Percentiles rank a stretch among this genome's conserved stretches.
These are phyloP conservation scores for Unio delphinus DNA, from an alignment of 2,888 invertebrate species.

Conservation along the genomic window DNA sequence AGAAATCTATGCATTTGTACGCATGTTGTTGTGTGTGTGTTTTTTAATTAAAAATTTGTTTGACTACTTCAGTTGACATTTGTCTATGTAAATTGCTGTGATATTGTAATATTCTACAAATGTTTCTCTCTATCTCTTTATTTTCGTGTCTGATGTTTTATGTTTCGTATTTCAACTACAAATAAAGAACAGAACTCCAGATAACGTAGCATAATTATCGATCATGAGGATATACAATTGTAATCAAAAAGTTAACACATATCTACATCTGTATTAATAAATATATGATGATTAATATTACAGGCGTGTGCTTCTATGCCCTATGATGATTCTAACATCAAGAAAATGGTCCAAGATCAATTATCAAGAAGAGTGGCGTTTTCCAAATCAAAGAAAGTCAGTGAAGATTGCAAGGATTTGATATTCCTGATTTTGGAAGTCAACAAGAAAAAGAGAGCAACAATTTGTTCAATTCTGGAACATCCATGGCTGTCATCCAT, in stretches of 20 bases:
- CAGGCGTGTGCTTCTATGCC: constrained; percentile 85
- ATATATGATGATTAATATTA: neutral
- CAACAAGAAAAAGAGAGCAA: constrained; percentile 77
- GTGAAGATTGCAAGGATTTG: constrained; percentile 77
- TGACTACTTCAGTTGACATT: too few relatives aligned
- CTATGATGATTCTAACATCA: constrained; percentile 84
- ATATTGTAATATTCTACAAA: neutral
- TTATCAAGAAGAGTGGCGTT: constrained; percentile 65
- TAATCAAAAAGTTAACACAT: too few relatives aligned
- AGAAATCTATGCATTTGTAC: neutral
- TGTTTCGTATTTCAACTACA: too few relatives aligned
- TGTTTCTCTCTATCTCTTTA: too few relatives aligned
- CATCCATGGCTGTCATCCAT: constrained; percentile 44
- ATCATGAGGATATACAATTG: too few relatives aligned
- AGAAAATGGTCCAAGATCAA: constrained; percentile 87
- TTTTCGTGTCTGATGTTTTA: too few relatives aligned
- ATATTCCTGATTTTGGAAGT: constrained; percentile 88
- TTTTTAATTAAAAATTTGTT: neutral
- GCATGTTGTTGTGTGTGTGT: neutral
- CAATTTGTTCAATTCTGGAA: constrained; percentile 48
- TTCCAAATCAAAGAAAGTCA: constrained; percentile 73
- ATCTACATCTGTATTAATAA: too few relatives aligned
- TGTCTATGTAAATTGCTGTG: neutral
- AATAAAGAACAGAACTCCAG: too few relatives aligned
- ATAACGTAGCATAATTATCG: too few relatives aligned